Evolutionary conservation across 2,113 vertebrate species (phyloP).

Genomic region (Nyctereutes procyonoides): DNA sequence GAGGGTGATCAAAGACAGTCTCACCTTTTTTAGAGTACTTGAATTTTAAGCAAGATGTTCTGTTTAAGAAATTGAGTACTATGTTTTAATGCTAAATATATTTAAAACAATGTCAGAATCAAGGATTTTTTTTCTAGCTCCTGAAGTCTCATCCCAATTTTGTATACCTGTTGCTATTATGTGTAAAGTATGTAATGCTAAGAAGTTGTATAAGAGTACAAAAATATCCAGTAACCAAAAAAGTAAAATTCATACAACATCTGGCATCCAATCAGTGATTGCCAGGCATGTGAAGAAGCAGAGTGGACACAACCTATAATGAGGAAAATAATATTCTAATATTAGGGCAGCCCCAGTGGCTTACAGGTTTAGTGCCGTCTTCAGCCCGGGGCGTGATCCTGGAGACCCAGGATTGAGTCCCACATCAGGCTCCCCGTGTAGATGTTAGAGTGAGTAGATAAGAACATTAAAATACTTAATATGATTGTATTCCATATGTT

Average conservation of each 20-base stretch:
- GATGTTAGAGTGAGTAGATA: background rate
- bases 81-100: constrained; percentile 1
- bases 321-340: constrained; percentile 4
- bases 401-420: too few relatives aligned
- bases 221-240: too few relatives aligned
- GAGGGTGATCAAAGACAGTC: background rate
- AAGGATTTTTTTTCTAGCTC: constrained; percentile 50
- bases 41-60: constrained; percentile 19
- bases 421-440: too few relatives aligned
- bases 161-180: background rate
- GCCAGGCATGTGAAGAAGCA: background rate
- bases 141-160: constrained; percentile 6
- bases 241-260: background rate
- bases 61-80: background rate
- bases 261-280: background rate
- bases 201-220: background rate
- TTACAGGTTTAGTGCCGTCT: too few relatives aligned
- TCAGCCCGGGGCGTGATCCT: too few relatives aligned
- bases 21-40: background rate
- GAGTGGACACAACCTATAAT: background rate
- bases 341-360: too few relatives aligned
- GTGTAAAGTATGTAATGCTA: background rate
- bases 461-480: background rate
- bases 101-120: constrained; percentile 36
- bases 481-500: background rate